Evolutionary conservation across 2,888 invertebrate genomes (phyloP).

Genomic region (Dichetophora obliterata): DNA sequence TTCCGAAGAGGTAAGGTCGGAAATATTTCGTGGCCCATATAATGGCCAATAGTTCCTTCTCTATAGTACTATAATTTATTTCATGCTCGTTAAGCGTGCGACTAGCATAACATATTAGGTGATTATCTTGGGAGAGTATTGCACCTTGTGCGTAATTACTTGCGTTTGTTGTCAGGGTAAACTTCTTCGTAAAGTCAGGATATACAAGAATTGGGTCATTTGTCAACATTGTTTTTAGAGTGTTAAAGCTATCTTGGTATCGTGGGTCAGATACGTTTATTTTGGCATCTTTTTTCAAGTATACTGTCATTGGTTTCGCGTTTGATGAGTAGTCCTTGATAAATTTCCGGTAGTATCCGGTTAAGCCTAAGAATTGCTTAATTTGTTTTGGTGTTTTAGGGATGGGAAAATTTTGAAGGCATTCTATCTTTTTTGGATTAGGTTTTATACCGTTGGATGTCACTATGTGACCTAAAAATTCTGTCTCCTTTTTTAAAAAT

Average conservation of each 20-base stretch:
- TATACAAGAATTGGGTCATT: slow-evolving; percentile 43
- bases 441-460: slow-evolving; percentile 38
- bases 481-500: slow-evolving; percentile 42
- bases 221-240: slow-evolving; percentile 35
- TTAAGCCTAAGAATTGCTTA: slow-evolving; percentile 46
- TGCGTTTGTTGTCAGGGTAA: slow-evolving; percentile 45
- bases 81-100: slow-evolving; percentile 42
- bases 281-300: slow-evolving; percentile 36
- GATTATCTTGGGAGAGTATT: slow-evolving; percentile 38
- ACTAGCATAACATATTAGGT: slow-evolving; percentile 36
- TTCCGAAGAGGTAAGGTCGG: slow-evolving; percentile 37
- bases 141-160: slow-evolving; percentile 42
- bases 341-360: slow-evolving; percentile 48
- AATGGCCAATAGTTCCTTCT: slow-evolving; percentile 39
- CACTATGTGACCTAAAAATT: slow-evolving; percentile 38
- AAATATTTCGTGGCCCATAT: slow-evolving; percentile 40
- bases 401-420: slow-evolving; percentile 41
- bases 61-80: slow-evolving; percentile 40
- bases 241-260: slow-evolving; percentile 38
- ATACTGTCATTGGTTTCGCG: slow-evolving; percentile 42
- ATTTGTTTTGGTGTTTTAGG: slow-evolving; percentile 46
- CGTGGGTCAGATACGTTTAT: slow-evolving; percentile 26
- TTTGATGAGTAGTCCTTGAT: slow-evolving; percentile 24
- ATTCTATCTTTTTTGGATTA: slow-evolving; percentile 46
- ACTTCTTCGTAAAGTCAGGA: slow-evolving; percentile 47